phyloP scores from a whole-genome alignment of 2,797 vertebrate genomes.

The Alca torda region DNA sequence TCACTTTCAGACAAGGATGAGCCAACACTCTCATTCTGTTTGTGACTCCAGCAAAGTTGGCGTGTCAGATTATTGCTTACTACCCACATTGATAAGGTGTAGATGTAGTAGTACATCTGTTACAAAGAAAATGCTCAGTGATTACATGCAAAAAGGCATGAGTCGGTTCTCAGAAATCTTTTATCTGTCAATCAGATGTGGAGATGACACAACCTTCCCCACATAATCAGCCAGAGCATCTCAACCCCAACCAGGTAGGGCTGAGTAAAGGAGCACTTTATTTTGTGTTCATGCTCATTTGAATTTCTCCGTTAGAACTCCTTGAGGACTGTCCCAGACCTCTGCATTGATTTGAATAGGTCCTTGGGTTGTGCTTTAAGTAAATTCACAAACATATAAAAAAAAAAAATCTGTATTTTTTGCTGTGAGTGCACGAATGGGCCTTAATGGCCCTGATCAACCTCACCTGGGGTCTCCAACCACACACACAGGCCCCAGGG shows the following conservation, averaged over 20 bases:
- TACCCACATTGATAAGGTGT: not conserved
- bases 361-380: not conserved
- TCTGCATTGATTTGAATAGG: not conserved
- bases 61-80: not conserved
- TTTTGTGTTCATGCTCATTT: not conserved
- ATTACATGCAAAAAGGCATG: not conserved
- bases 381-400: not conserved
- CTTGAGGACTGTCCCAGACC: not conserved
- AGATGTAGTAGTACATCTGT: not conserved
- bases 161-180: constrained; percentile 24
- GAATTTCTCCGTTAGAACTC: not conserved
- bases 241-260: not conserved
- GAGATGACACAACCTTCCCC: not conserved
- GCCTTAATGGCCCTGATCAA: not conserved
- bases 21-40: not conserved
- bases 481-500: not conserved
- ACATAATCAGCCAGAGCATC: not conserved
- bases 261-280: not conserved
- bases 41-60: not conserved
- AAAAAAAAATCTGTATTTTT: not conserved
- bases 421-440: not conserved
- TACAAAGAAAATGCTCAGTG: not conserved
- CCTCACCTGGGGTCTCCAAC: not conserved
- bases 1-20: not conserved
- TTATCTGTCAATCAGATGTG: not conserved